These are phyloP conservation scores for Conus betulinus DNA, from an alignment of 1,140 invertebrate genomes.

Conservation along the genomic window DNA sequence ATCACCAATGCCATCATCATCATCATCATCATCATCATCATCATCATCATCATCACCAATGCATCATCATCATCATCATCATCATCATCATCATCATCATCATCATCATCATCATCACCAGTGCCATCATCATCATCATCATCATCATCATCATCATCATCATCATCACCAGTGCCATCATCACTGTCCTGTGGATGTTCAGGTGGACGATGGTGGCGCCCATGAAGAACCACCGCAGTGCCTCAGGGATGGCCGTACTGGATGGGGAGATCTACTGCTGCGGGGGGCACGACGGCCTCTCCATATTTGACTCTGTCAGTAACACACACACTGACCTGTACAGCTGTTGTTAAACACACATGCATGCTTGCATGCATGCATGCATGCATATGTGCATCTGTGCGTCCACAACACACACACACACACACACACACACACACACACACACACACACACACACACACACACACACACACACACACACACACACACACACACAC, in stretches of 20 bases:
- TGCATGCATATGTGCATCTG: too few species aligned
- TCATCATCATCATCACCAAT: too few species aligned
- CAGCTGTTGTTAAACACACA: conserved; percentile 51
- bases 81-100: background rate
- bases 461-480: too few species aligned
- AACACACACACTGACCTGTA: too few species aligned
- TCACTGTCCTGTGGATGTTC: background rate
- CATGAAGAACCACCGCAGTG: conserved; percentile 76
- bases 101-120: background rate
- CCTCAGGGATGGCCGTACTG: conserved; percentile 90
- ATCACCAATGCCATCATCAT: background rate
- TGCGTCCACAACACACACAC: too few species aligned
- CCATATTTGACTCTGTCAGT: conserved; percentile 89
- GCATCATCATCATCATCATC: too few species aligned
- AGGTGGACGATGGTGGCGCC: conserved; percentile 71
- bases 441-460: too few species aligned
- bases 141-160: background rate
- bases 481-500: too few species aligned
- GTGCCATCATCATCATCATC: background rate
- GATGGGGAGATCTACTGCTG: conserved; percentile 89
- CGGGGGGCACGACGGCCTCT: conserved; percentile 90
- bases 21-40: too few species aligned
- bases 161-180: background rate
- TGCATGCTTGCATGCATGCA: conserved; percentile 74
- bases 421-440: too few species aligned